Conservation (phyloP, 2,113 vertebrate genomes). For the Climacteris rufus region DNA sequence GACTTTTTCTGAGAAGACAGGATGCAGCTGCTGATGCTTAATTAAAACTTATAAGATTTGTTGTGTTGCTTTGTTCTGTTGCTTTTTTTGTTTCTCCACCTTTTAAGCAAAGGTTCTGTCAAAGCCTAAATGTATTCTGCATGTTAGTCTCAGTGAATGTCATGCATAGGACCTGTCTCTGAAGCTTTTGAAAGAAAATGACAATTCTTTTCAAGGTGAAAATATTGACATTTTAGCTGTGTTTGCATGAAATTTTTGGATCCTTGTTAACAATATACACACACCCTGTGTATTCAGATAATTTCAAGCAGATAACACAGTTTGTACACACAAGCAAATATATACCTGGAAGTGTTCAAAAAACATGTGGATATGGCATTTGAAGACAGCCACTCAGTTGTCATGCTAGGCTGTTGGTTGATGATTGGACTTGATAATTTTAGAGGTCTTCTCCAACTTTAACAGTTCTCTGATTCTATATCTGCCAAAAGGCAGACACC, state of each 20-base stretch:
- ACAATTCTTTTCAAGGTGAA: not conserved
- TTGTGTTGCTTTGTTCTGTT: constrained; percentile 34
- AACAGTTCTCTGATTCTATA: rapidly evolving
- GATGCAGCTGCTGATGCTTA: constrained; percentile 42
- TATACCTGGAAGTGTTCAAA: not conserved
- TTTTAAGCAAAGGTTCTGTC: constrained; percentile 24
- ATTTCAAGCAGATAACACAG: not conserved
- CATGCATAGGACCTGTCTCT: not conserved
- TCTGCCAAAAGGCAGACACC: not conserved
- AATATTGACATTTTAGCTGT: not conserved
- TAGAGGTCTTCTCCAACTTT: not conserved
- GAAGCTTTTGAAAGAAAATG: not conserved
- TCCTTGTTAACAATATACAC: not conserved
- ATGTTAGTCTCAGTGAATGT: not conserved
- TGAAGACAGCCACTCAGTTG: not conserved
- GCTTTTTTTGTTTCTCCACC: not conserved
- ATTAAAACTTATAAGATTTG: constrained; percentile 56
- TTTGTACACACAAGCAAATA: not conserved
- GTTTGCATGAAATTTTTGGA: not conserved
- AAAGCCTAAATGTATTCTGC: not conserved
- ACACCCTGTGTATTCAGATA: not conserved
- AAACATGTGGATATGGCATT: not conserved
- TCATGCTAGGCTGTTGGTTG: not conserved
- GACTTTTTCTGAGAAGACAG: constrained; percentile 37
- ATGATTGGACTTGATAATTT: not conserved